Evolutionary conservation across 1,140 invertebrate species (phyloP).

Genomic region (Limonius californicus): DNA sequence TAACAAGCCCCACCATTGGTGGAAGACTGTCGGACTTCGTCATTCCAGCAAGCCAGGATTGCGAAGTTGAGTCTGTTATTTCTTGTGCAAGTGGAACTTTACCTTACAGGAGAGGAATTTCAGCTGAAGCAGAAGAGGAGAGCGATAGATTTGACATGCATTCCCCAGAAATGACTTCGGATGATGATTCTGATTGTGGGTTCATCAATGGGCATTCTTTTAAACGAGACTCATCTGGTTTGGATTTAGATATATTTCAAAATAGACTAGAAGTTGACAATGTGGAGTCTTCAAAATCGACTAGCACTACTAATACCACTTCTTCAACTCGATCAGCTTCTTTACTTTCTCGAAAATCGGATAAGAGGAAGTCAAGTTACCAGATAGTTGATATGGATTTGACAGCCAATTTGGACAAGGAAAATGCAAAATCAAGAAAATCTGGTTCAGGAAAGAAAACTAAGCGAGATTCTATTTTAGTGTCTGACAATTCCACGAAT

Average conservation of each 20-base stretch:
- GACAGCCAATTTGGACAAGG: background rate
- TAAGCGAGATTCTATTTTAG: no score
- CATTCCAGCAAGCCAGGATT: background rate
- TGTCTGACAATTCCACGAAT: no score
- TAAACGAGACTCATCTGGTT: background rate
- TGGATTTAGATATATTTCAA: background rate
- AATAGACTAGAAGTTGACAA: background rate
- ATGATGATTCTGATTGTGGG: slow-evolving; percentile 24
- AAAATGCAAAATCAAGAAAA: background rate
- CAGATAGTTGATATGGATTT: background rate
- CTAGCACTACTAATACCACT: background rate
- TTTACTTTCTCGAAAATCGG: background rate
- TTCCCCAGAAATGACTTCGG: background rate
- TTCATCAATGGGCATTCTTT: slow-evolving; percentile 20
- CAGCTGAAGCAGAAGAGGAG: background rate
- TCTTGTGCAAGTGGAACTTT: background rate
- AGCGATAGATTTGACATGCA: background rate
- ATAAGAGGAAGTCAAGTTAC: background rate
- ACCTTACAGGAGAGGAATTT: background rate
- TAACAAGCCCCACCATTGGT: background rate
- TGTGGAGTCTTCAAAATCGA: background rate
- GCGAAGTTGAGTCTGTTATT: background rate
- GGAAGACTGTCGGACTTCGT: background rate
- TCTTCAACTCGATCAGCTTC: background rate
- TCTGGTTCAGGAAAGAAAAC: background rate